A percentile compares a stretch with the other conserved stretches of the same genome.
phyloP scores from a whole-genome alignment of 2,113 vertebrate species.

The Oncorhynchus mykiss region DNA sequence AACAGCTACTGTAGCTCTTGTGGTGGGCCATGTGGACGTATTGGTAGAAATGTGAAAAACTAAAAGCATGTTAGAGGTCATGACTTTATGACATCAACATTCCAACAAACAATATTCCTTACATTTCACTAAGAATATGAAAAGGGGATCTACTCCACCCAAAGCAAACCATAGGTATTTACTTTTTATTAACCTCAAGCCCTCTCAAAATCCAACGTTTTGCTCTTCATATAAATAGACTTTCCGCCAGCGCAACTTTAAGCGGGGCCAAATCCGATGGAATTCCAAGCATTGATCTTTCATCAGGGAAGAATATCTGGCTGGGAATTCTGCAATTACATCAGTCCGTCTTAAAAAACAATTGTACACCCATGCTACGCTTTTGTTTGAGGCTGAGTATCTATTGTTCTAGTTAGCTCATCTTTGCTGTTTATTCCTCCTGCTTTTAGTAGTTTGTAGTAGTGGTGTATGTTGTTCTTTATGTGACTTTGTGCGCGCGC shows the following conservation, averaged over 20 bases:
- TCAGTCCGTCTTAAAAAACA: neutral
- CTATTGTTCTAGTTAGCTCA: constrained; percentile 34
- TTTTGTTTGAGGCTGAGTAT: constrained; percentile 25
- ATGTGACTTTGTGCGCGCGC: neutral
- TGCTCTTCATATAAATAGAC: constrained; percentile 38
- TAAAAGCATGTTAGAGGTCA: constrained; percentile 7
- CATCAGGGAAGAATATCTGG: constrained; percentile 35
- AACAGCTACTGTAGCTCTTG: neutral
- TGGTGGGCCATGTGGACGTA: neutral
- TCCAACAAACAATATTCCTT: constrained; percentile 2
- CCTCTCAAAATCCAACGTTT: constrained; percentile 33
- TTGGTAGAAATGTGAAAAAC: neutral
- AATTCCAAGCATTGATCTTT: constrained; percentile 44
- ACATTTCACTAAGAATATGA: constrained; percentile 21
- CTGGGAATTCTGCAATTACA: constrained; percentile 24
- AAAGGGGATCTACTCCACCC: constrained; percentile 11
- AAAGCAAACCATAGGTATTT: constrained; percentile 21
- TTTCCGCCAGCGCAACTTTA: constrained; percentile 31
- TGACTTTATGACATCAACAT: neutral
- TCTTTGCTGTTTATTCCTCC: constrained; percentile 31
- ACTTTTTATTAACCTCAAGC: constrained; percentile 35
- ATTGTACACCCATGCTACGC: constrained; percentile 3
- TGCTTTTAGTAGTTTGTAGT: constrained; percentile 18
- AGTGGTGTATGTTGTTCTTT: constrained; percentile 1
- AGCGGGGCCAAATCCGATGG: constrained; percentile 33